These are phyloP conservation scores for Dryococelus australis DNA, from an alignment of 2,888 invertebrate species.

Conservation along the genomic window DNA sequence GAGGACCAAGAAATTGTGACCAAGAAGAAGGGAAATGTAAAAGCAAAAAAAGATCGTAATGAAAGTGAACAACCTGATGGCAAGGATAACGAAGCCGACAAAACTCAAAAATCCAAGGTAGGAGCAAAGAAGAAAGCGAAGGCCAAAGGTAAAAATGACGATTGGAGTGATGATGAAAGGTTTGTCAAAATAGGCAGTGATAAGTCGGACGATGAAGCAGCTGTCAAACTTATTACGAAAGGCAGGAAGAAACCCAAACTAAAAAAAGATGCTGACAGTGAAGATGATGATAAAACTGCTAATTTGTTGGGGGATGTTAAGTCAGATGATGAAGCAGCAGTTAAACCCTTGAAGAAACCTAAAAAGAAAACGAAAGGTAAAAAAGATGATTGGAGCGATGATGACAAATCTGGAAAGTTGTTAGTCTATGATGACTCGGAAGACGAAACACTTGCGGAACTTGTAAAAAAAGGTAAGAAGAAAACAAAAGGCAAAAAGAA, in stretches of 20 bases:
- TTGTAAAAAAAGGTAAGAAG: conserved; percentile 39
- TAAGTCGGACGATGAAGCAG: background rate
- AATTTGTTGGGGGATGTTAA: conserved; percentile 39
- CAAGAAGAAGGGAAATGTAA: conserved; percentile 57
- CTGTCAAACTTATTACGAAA: conserved; percentile 36
- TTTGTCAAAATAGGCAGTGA: conserved; percentile 32
- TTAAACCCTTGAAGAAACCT: conserved; percentile 54
- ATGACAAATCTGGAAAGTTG: background rate
- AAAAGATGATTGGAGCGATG: conserved; percentile 43
- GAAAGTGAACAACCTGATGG: conserved; percentile 44
- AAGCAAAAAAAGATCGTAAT: conserved; percentile 48
- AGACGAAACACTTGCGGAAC: conserved; percentile 23
- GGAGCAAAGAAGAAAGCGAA: conserved; percentile 37
- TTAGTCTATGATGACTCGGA: background rate
- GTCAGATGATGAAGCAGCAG: conserved; percentile 41
- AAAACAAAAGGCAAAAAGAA: conserved; percentile 40
- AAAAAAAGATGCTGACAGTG: conserved; percentile 41
- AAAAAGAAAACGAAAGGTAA: conserved; percentile 55
- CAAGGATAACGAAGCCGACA: conserved; percentile 44
- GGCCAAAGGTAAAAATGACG: conserved; percentile 42
- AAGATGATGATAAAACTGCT: conserved; percentile 41
- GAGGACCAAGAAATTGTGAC: conserved; percentile 50
- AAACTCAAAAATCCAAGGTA: conserved; percentile 31
- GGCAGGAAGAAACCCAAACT: conserved; percentile 39
- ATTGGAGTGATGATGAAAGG: conserved; percentile 43